Evolutionary conservation across 2,888 invertebrate genomes (phyloP), one percentile per base, ranked within the genome.

Genomic region (Lacanobia oleracea): DNA sequence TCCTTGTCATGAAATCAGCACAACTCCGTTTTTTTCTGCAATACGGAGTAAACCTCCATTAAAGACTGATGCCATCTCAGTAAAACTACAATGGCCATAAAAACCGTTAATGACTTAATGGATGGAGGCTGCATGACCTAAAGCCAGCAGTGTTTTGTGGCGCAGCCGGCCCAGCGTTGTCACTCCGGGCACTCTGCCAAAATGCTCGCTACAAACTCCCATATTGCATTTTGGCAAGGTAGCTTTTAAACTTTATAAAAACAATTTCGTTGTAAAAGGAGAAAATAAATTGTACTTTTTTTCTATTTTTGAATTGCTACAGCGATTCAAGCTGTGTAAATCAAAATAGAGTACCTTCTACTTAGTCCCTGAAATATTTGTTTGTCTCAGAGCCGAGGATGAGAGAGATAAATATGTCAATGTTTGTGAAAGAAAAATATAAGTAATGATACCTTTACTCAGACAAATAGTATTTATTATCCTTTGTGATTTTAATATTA

Each of bases 31-130:
- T 73, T n/a, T 59, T 73, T 73, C 23, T 51, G 50, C 23, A 43
- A 50, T 54, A 50, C 54, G 14, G 37, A 27, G 57, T 54, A 57
- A 45, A 66, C 54, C 59, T 69, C 59, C 57, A 79, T 73, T 75
- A 74, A 70, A 43, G 45, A 59, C 63, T 45, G 63, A 66, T 56
- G 43, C 53, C 60, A 69, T 72, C 63, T 69, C 69, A 69, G 64
- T 72, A 67, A 80, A 81, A 81, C 81, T 77, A 75, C 78, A 78
- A 73, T 56, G 61, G 57, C 72, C 59, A 63, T 84, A 81, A 79
- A 82, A 84, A 78, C 60, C 18, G 59, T 74, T 84, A 82, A 82
- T 78, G 84, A 73, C 84, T 75, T 79, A 82, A 84, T 84, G 81
- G 81, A 75, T 75, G 56, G 71, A 75, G 23, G 81, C 61, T 63